phyloP scores from a whole-genome alignment of 2,888 invertebrate species.

The Caenorhabditis sulstoni region DNA sequence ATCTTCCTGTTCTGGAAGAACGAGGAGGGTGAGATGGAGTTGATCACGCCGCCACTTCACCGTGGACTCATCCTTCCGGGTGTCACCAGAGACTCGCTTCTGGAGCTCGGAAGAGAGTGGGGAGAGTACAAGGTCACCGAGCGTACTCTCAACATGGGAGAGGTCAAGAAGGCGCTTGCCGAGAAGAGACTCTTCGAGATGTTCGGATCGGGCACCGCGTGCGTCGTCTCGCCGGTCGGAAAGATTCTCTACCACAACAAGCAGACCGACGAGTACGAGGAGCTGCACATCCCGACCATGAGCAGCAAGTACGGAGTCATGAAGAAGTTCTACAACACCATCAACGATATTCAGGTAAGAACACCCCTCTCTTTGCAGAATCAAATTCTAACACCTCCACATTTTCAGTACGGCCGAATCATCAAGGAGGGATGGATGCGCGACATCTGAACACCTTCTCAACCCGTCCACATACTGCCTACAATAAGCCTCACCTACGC shows the following conservation, averaged over 20 bases:
- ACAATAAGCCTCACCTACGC: background rate
- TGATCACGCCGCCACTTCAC: slow-evolving; percentile 91
- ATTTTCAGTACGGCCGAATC: slow-evolving; percentile 75
- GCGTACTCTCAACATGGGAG: slow-evolving; percentile 89
- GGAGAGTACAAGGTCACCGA: slow-evolving; percentile 88
- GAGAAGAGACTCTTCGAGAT: slow-evolving; percentile 92
- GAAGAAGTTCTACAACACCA: slow-evolving; percentile 86
- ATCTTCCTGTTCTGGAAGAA: slow-evolving; percentile 92
- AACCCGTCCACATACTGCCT: background rate
- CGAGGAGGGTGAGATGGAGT: slow-evolving; percentile 92
- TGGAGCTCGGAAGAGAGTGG: slow-evolving; percentile 89
- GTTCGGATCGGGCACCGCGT: slow-evolving; percentile 98
- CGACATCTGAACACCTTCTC: slow-evolving; percentile 48
- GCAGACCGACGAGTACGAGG: slow-evolving; percentile 83
- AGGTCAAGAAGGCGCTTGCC: slow-evolving; percentile 86
- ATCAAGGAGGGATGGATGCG: slow-evolving; percentile 75
- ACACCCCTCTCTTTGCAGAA: background rate
- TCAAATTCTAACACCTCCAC: background rate
- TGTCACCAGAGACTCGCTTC: slow-evolving; percentile 90
- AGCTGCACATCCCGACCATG: slow-evolving; percentile 82
- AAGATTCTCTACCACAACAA: slow-evolving; percentile 87
- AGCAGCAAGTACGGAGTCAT: slow-evolving; percentile 87
- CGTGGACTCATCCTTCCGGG: slow-evolving; percentile 96
- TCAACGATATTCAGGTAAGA: slow-evolving; percentile 88
- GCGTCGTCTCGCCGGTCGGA: slow-evolving; percentile 93